Percentiles rank a stretch among this genome's conserved stretches.
phyloP scores from a whole-genome alignment of 1,140 invertebrate genomes.

The Trachymyrmex cornetzi region DNA sequence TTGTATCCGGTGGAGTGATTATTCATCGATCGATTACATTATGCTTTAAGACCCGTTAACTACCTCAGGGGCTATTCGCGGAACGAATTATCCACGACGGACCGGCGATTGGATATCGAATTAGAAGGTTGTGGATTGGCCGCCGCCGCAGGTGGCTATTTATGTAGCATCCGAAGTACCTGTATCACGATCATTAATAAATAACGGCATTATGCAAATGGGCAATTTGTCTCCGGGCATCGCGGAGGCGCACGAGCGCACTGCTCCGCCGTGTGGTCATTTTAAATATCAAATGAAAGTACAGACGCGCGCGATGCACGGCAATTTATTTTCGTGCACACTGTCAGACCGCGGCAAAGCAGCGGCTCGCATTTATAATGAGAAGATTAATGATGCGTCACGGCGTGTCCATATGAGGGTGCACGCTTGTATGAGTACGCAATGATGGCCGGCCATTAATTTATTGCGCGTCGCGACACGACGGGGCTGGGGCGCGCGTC shows the following conservation, averaged over 20 bases:
- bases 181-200: slow-evolving; percentile 79
- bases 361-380: slow-evolving; percentile 81
- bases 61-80: slow-evolving; percentile 11
- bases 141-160: slow-evolving; percentile 73
- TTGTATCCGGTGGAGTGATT: not conserved
- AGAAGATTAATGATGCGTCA: slow-evolving; percentile 80
- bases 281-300: slow-evolving; percentile 84
- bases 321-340: slow-evolving; percentile 80
- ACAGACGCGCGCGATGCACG: slow-evolving; percentile 81
- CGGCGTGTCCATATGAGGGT: slow-evolving; percentile 67
- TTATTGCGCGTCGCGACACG: slow-evolving; percentile 73
- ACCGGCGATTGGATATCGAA: slow-evolving; percentile 66
- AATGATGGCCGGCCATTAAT: slow-evolving; percentile 76
- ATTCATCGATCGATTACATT: slow-evolving; percentile 51
- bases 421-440: slow-evolving; percentile 67
- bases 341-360: slow-evolving; percentile 74
- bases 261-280: slow-evolving; percentile 67
- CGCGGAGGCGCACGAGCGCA: slow-evolving; percentile 57
- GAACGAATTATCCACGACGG: slow-evolving; percentile 53
- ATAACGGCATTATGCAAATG: slow-evolving; percentile 84
- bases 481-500: slow-evolving; percentile 67
- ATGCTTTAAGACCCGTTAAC: slow-evolving; percentile 26
- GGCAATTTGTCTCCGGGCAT: slow-evolving; percentile 80
- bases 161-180: slow-evolving; percentile 67
- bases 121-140: slow-evolving; percentile 72